A percentile compares a stretch with the other conserved stretches of the same genome.
phyloP scores from a whole-genome alignment of 2,113 vertebrate species.

The Setophaga coronata region DNA sequence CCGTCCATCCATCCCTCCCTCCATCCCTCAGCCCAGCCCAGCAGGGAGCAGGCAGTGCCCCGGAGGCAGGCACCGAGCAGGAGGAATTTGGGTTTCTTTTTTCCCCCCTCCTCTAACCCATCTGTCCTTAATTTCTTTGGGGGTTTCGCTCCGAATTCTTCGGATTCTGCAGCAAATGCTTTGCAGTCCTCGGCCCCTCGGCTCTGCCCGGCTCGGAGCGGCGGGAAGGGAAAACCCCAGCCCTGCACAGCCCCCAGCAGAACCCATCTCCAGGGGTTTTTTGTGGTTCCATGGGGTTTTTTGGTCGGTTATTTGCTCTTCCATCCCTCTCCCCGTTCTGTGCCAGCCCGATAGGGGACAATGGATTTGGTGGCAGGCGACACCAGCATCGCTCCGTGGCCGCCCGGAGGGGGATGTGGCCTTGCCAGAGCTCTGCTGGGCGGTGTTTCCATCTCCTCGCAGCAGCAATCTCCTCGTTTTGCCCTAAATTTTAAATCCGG shows the following conservation, averaged over 20 bases:
- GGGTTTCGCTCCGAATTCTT: constrained; percentile 64
- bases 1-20: background rate
- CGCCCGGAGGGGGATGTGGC: background rate
- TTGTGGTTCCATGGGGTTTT: background rate
- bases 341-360: background rate
- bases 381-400: background rate
- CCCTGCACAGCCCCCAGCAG: background rate
- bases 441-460: background rate
- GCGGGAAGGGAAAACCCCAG: background rate
- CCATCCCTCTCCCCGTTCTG: background rate
- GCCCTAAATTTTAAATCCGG: background rate
- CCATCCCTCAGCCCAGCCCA: background rate
- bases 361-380: background rate
- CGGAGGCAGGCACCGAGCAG: background rate
- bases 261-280: fast-evolving
- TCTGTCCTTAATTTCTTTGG: constrained; percentile 70
- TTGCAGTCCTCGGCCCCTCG: background rate
- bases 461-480: background rate
- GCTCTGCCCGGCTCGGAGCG: background rate
- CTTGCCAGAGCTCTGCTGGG: background rate
- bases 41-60: fast-evolving
- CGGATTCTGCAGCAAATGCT: constrained; percentile 54
- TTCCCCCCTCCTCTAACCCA: background rate
- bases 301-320: background rate
- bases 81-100: constrained; percentile 7